phyloP scores from a whole-genome alignment of 2,888 invertebrate genomes.

The Ypsolopha sequella region DNA sequence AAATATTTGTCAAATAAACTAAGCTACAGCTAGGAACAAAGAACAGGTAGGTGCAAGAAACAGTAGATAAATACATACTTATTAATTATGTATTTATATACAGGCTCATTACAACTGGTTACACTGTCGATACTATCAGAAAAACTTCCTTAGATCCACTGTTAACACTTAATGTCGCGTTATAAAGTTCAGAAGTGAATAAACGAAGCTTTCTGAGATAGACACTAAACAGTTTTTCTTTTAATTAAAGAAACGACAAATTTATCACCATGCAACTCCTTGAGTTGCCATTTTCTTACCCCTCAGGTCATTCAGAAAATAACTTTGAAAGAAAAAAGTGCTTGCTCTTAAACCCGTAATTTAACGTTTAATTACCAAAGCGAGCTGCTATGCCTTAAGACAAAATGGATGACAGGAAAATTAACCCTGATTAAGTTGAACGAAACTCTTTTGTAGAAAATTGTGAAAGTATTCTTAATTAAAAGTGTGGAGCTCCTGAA shows the following conservation, averaged over 20 bases:
- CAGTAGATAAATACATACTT: no score
- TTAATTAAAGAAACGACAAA: neutral
- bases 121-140: no score
- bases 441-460: conserved; percentile 39
- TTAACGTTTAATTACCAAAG: conserved; percentile 32
- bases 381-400: conserved; percentile 28
- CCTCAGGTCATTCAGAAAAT: conserved; percentile 11
- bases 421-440: conserved; percentile 50
- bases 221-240: neutral
- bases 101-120: no score
- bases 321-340: conserved; percentile 18
- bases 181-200: no score
- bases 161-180: no score
- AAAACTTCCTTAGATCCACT: no score
- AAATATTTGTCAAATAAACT: no score
- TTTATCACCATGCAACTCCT: neutral
- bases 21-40: no score
- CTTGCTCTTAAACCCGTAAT: conserved; percentile 26
- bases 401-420: conserved; percentile 41
- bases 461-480: conserved; percentile 51
- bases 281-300: conserved; percentile 9
- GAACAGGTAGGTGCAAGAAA: no score
- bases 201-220: no score
- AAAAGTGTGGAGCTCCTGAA: conserved; percentile 37
- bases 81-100: no score